phyloP scores from a whole-genome alignment of 37 sponge, comb jelly and placozoan species.

The Ianthella basta region DNA sequence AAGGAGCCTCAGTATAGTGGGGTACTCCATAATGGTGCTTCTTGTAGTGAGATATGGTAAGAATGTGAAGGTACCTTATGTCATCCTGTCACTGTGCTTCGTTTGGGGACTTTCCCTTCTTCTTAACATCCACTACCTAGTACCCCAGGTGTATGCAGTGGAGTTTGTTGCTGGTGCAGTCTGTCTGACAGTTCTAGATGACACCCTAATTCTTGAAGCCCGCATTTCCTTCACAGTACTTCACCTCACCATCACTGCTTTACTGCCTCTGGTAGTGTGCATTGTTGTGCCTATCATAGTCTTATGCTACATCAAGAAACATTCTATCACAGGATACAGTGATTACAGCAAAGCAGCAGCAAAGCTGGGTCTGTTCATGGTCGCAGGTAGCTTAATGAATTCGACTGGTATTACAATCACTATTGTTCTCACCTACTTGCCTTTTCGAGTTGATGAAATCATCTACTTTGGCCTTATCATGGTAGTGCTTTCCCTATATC shows the following conservation, averaged over 20 bases:
- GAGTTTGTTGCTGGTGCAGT: neutral
- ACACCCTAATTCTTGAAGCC: neutral
- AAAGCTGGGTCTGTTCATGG: neutral
- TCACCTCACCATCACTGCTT: neutral
- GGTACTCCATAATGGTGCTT: no score
- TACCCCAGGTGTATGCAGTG: neutral
- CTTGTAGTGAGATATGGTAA: no score
- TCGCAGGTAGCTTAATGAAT: neutral
- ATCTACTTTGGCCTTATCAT: no score
- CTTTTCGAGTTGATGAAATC: no score
- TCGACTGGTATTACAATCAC: neutral
- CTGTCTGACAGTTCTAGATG: neutral
- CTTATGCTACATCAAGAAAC: neutral
- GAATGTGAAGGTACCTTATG: no score
- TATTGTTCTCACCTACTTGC: no score
- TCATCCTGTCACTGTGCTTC: no score
- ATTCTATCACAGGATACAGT: neutral
- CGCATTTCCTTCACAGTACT: neutral
- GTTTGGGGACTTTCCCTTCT: no score
- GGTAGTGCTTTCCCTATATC: no score
- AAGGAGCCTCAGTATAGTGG: no score
- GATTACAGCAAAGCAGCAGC: neutral
- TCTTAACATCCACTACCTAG: no score
- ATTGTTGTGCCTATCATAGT: neutral
- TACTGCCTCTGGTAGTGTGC: neutral